Base-by-base conservation (phyloP, 2,888 invertebrate genomes). In the Patella pellucida region DNA sequence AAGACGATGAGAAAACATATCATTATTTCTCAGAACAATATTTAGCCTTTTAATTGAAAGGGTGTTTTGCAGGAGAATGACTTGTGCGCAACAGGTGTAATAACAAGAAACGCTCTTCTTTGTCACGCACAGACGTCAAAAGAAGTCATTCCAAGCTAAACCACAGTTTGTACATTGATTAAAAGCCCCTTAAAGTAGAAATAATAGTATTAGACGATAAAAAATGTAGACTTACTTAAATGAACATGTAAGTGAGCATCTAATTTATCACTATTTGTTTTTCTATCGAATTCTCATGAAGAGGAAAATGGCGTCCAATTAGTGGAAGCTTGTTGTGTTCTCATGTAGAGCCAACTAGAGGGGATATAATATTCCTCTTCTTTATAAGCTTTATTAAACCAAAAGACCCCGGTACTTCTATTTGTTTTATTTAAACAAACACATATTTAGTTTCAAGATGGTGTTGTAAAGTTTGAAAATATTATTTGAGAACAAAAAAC, bases 311-410 rank as follows among this genome's bases (percentile, higher is more conserved):
- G 62, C 62, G 62, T 23, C 62, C 62, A 62, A 62, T 62, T 62
- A 62, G 62, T 62, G 62, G 41, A 41, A 41, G 9, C 41, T 41
- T 41, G 41, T 41, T 41, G 41, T 41, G 41, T 41, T 41, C 41
- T 41, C 41, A 7, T 9, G 41, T 41, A 41, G 41, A 41, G 41
- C 9, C 9, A 41, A 41, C 41, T 41, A 41, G 41, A 41, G 41
- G 41, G 41, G 41, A 41, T 41, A 41, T 41, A 41, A 9, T 41
- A 41, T 41, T 41, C 41, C 41, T 41, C 41, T 41, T 9, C 41
- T 62, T 62, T 62, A 62, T 62, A 62, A 62, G 62, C 62, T 19
- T 62, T 19, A 62, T 62, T 62, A 62, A 62, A 62, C 62, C 62
- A 62, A 62, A 19, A 62, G 62, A 62, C 62, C 62, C 19, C 62